Evolutionary conservation across 1,140 invertebrate genomes (phyloP), one percentile per base, ranked within the genome.

Genomic region (Diabrotica virgifera): DNA sequence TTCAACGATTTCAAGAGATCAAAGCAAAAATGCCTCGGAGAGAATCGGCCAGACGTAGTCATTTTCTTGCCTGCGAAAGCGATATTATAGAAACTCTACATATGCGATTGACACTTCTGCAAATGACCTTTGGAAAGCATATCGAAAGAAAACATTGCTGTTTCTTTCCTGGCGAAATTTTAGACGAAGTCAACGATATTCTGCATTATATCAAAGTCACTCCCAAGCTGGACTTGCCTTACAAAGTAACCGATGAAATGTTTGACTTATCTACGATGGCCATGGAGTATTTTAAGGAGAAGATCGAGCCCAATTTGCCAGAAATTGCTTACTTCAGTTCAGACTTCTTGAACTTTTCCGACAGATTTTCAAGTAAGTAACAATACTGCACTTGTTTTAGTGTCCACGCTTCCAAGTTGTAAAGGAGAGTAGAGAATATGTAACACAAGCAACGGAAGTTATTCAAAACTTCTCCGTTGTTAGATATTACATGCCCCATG

Each of bases 231-330:
- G 88, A 88, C 64, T 85, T 89, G 71, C 91, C 91, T 56, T 94
- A 92, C 77, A 93, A 93, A 82, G 91, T 94, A 50, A 94, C 91
- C 6, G 93, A 94, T 80, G 92, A 95, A 79, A 81, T 95, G n/a
- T 94, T 94, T 82, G 93, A 94, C 83, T 82, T 95, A 57, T 93
- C 91, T 36, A 93, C 92, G 24, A 94, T 94, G 92, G 92, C 93
- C 35, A 94, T 94, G 91, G 92, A 95, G 79, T 94, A 94, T 80
- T 95, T 94, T 73, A 94, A 93, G 78, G 93, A 95, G 80, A 89
- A 89, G 68, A 93, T 95, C 75, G 92, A 94, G 78, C 90, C 92
- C 38, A 90, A 87, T 65, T 81, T 95, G 68, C 92, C 92, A 36
- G 91, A 93, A 79, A 91, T 95, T 66, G 89, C 90, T 14, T 94